Conservation (phyloP, 64 coral and sea anemone genomes). For the Platygyra sinensis region DNA sequence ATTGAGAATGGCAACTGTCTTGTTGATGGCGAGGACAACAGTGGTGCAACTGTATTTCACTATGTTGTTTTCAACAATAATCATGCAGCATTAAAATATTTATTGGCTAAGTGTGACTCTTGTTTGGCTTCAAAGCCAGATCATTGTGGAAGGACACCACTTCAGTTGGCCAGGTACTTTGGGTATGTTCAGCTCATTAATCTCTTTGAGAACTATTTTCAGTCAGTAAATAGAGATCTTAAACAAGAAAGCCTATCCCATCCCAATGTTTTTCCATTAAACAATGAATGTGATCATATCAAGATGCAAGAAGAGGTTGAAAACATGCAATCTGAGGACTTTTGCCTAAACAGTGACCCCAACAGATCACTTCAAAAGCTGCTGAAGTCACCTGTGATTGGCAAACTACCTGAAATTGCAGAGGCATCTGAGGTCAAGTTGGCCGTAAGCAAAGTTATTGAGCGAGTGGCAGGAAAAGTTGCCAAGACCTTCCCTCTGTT, state of each 20-base stretch:
- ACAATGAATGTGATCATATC: neutral
- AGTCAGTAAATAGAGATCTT: neutral
- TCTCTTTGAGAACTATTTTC: conserved; percentile 9
- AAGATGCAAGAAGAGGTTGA: conserved; percentile 26
- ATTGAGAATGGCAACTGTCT: neutral
- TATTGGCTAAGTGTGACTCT: neutral
- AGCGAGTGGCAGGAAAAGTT: neutral
- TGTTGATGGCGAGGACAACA: conserved; percentile 5
- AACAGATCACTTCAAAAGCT: conserved; percentile 19
- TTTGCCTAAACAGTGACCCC: neutral
- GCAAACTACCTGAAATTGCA: conserved; percentile 14
- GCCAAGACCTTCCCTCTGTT: conserved; percentile 12
- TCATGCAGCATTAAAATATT: neutral
- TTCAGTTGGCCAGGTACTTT: conserved; percentile 26
- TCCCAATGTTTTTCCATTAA: conserved; percentile 12
- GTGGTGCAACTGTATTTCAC: conserved; percentile 26
- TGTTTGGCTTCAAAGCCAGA: conserved; percentile 12
- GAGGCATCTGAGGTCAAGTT: neutral
- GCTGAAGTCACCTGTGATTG: conserved; percentile 12
- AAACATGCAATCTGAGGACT: conserved; percentile 8
- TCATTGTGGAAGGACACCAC: neutral
- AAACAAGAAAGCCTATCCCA: neutral
- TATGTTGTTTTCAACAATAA: conserved; percentile 25
- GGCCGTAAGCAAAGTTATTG: conserved; percentile 12
- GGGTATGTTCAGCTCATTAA: conserved; percentile 10